Evolutionary conservation across 2,888 invertebrate genomes (phyloP).

Genomic region (Catocala nupta): DNA sequence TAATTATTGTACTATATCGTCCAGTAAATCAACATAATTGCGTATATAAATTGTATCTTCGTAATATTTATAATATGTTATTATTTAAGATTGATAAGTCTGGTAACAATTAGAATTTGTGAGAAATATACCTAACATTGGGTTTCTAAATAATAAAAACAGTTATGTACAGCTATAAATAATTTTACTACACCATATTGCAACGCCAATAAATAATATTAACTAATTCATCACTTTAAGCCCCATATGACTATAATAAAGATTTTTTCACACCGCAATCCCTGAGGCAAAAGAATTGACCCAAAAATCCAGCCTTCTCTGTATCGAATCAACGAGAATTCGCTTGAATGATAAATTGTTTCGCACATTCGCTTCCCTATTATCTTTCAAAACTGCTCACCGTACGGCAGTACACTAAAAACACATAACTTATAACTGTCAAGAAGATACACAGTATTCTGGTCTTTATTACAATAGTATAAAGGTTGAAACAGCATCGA

Average conservation of each 20-base stretch:
- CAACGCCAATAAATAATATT: constrained; percentile 47
- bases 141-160: not conserved
- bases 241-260: constrained; percentile 52
- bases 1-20: too few species aligned
- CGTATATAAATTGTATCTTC: too few species aligned
- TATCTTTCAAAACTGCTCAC: constrained; percentile 46
- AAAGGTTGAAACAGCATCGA: constrained; percentile 29
- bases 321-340: constrained; percentile 82
- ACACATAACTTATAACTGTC: constrained; percentile 14
- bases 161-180: constrained; percentile 37
- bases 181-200: constrained; percentile 50
- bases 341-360: constrained; percentile 75
- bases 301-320: constrained; percentile 69
- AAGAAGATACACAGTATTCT: constrained; percentile 22
- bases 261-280: constrained; percentile 63
- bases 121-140: too few species aligned
- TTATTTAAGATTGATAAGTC: too few species aligned
- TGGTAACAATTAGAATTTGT: too few species aligned
- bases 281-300: constrained; percentile 64
- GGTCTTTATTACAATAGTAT: constrained; percentile 8
- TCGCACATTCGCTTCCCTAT: constrained; percentile 65
- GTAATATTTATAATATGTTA: too few species aligned
- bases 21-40: too few species aligned
- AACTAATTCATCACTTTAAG: constrained; percentile 53
- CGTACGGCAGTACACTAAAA: constrained; percentile 26